These are phyloP conservation scores for Corbicula japonica DNA, from an alignment of 2,888 invertebrate species.

Conservation along the genomic window DNA sequence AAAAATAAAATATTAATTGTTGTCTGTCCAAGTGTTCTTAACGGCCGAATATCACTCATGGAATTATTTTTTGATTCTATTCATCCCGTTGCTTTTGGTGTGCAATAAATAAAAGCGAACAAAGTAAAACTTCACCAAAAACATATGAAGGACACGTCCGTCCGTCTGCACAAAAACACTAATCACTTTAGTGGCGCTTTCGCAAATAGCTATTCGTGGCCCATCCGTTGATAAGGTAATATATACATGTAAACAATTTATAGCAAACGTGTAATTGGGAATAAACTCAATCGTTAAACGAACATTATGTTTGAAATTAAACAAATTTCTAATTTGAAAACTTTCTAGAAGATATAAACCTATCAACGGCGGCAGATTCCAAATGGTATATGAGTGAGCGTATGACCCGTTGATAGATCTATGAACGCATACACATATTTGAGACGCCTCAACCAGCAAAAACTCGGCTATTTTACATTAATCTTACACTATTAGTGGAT, in stretches of 20 bases:
- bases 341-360: slow-evolving; percentile 55
- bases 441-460: slow-evolving; percentile 55
- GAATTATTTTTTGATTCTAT: too few relatives aligned
- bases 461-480: slow-evolving; percentile 46
- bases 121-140: too few relatives aligned
- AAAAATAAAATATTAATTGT: too few relatives aligned
- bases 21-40: too few relatives aligned
- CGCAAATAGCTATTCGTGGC: too few relatives aligned
- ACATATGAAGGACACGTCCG: too few relatives aligned
- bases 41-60: too few relatives aligned
- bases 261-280: background rate
- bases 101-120: too few relatives aligned
- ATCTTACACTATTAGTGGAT: slow-evolving; percentile 46
- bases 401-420: slow-evolving; percentile 47
- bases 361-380: slow-evolving; percentile 40
- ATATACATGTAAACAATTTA: background rate
- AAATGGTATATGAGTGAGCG: slow-evolving; percentile 36
- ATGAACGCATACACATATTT: slow-evolving; percentile 52
- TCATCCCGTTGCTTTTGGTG: too few relatives aligned
- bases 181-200: too few relatives aligned
- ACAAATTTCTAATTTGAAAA: slow-evolving; percentile 21
- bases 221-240: background rate
- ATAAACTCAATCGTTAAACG: background rate
- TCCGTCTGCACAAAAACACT: too few relatives aligned
- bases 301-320: background rate